Percentiles rank a stretch among this genome's conserved stretches.
Evolutionary conservation across 2,113 vertebrate genomes (phyloP).

Genomic region (Chloebia gouldiae): DNA sequence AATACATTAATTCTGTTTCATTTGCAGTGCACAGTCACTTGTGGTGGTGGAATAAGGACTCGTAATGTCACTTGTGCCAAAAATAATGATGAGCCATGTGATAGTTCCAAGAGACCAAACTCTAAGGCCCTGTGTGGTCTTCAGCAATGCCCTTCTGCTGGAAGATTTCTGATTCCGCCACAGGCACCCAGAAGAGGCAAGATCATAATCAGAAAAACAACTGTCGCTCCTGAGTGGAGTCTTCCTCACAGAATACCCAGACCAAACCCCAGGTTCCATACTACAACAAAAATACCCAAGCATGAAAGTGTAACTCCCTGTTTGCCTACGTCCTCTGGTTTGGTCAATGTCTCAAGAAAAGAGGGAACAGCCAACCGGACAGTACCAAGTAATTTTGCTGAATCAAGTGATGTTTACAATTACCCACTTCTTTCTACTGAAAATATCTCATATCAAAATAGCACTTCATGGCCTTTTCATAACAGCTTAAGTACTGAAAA

Average conservation of each 20-base stretch:
- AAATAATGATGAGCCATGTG: conserved; percentile 76
- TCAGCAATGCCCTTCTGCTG: conserved; percentile 82
- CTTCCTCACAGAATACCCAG: neutral
- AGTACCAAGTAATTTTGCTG: conserved; percentile 26
- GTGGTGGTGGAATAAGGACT: conserved; percentile 88
- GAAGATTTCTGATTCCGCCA: conserved; percentile 45
- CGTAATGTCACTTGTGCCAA: conserved; percentile 83
- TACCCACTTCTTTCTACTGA: neutral
- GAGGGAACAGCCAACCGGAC: neutral
- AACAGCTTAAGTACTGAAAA: neutral
- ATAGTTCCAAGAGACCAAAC: conserved; percentile 83
- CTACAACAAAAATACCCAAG: conserved; percentile 11
- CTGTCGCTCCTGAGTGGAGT: neutral
- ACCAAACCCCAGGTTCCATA: neutral
- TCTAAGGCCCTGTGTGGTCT: conserved; percentile 89
- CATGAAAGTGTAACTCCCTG: conserved; percentile 13
- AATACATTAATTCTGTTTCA: neutral
- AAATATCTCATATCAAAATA: conserved; percentile 23
- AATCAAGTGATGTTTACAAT: neutral
- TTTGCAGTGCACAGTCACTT: conserved; percentile 89
- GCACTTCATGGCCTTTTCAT: neutral
- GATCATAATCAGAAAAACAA: conserved; percentile 41
- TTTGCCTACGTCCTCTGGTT: neutral
- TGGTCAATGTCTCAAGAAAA: neutral
- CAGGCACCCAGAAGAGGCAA: conserved; percentile 55